Conservation (phyloP, 2,797 vertebrate species). For the Macroramphosus scolopax region DNA sequence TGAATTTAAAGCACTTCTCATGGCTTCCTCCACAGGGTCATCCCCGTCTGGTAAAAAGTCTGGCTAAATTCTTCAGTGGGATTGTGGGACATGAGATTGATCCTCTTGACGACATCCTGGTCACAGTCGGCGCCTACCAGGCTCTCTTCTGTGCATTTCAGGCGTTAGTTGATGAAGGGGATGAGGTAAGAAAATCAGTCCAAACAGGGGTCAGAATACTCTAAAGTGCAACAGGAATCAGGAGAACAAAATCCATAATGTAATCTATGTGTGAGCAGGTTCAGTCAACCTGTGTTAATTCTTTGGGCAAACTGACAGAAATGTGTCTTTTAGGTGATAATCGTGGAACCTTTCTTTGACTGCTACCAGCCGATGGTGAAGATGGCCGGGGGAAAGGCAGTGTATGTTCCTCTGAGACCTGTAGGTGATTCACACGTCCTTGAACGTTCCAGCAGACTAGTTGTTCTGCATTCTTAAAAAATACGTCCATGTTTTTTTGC, state of each 20-base stretch:
- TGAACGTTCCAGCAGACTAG: background rate
- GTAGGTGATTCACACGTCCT: constrained; percentile 34
- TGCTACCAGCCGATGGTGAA: constrained; percentile 92
- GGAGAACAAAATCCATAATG: background rate
- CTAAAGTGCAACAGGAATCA: background rate
- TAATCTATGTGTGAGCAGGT: too few relatives aligned
- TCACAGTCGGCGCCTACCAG: constrained; percentile 92
- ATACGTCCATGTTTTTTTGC: background rate
- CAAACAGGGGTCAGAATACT: background rate
- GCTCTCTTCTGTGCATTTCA: constrained; percentile 91
- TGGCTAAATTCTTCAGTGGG: constrained; percentile 86
- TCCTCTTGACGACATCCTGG: constrained; percentile 84
- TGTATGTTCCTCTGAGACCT: constrained; percentile 85
- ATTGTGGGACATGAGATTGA: constrained; percentile 83
- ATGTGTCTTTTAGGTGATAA: constrained; percentile 83
- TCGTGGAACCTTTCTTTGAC: constrained; percentile 94
- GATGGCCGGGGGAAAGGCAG: constrained; percentile 87
- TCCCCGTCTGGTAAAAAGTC: constrained; percentile 82
- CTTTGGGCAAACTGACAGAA: background rate
- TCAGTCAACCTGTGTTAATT: too few relatives aligned
- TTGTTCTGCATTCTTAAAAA: too few relatives aligned
- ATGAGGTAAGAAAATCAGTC: constrained; percentile 81
- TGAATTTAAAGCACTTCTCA: background rate
- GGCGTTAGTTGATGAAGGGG: constrained; percentile 87
- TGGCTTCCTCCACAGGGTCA: constrained; percentile 81